phyloP scores from a whole-genome alignment of 2,888 invertebrate genomes.

The Belgica antarctica region DNA sequence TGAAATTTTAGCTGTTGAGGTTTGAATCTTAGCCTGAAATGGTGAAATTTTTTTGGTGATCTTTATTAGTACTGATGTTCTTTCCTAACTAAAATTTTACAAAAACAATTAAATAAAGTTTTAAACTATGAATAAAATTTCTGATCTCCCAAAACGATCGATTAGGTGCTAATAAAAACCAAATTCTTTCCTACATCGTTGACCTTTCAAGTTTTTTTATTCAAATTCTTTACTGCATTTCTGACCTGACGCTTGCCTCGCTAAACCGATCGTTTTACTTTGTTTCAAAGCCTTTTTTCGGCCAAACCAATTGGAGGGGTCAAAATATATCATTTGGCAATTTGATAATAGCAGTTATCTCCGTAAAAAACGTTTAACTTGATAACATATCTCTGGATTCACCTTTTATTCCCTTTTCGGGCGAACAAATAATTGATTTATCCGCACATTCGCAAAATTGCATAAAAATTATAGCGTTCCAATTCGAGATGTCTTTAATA shows the following conservation, averaged over 20 bases:
- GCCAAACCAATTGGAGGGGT: background rate
- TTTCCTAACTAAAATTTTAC: too few relatives aligned
- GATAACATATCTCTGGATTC: conserved; percentile 25
- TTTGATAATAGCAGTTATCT: conserved; percentile 42
- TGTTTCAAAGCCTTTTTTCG: background rate
- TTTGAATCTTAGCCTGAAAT: too few relatives aligned
- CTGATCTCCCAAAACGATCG: too few relatives aligned
- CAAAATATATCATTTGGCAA: conserved; percentile 38
- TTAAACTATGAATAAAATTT: too few relatives aligned
- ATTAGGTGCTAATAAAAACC: too few relatives aligned
- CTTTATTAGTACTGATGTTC: too few relatives aligned
- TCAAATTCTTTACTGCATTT: background rate
- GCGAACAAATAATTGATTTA: conserved; percentile 39
- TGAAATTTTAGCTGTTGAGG: too few relatives aligned
- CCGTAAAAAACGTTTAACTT: conserved; percentile 33
- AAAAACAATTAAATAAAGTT: too few relatives aligned
- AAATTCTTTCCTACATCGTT: too few relatives aligned
- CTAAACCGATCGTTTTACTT: background rate
- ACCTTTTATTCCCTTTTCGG: background rate
- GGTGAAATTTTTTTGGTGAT: too few relatives aligned
- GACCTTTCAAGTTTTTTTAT: too few relatives aligned
- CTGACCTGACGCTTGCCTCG: background rate
- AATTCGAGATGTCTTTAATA: conserved; percentile 43
- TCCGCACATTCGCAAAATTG: conserved; percentile 41
- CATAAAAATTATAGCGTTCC: conserved; percentile 37